phyloP scores from a whole-genome alignment of 2,113 vertebrate species.

The Perca schrenkii region DNA sequence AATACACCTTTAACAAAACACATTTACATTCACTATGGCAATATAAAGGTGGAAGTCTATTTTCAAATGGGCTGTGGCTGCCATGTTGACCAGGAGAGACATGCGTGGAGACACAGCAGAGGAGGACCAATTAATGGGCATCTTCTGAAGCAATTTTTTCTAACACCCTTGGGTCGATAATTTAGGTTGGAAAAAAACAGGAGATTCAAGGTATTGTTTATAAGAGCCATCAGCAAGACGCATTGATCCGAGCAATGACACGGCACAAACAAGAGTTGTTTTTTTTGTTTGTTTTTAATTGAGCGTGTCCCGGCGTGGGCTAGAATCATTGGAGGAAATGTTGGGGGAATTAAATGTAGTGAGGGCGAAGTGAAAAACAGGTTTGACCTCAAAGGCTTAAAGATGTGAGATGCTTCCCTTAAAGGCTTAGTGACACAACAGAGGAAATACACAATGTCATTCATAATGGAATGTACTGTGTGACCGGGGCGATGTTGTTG shows the following conservation, averaged over 20 bases:
- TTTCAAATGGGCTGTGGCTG: conserved; percentile 10
- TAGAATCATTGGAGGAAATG: conserved; percentile 7
- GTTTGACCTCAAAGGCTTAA: conserved; percentile 44
- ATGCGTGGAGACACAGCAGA: conserved; percentile 2
- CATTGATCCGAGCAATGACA: conserved; percentile 31
- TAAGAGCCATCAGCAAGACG: conserved; percentile 22
- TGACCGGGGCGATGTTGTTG: conserved; percentile 9
- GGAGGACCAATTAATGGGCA: conserved; percentile 30
- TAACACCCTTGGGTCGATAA: conserved; percentile 10
- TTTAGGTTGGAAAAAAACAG: conserved; percentile 19
- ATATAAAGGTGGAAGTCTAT: conserved; percentile 10
- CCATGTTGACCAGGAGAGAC: conserved; percentile 11
- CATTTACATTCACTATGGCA: conserved; percentile 6
- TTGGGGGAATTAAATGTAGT: conserved; percentile 13
- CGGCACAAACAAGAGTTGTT: conserved; percentile 16
- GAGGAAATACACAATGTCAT: conserved; percentile 19
- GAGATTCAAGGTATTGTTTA: conserved; percentile 31
- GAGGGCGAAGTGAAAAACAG: neutral
- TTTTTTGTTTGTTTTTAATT: conserved; percentile 21
- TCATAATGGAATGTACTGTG: conserved; percentile 31
- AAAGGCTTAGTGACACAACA: conserved; percentile 25
- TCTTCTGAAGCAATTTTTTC: conserved; percentile 31
- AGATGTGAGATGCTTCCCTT: conserved; percentile 1
- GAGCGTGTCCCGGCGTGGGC: neutral
- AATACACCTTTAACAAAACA: neutral